phyloP scores from a whole-genome alignment of 2,797 vertebrate species.

The Crocodylus rhombifer region DNA sequence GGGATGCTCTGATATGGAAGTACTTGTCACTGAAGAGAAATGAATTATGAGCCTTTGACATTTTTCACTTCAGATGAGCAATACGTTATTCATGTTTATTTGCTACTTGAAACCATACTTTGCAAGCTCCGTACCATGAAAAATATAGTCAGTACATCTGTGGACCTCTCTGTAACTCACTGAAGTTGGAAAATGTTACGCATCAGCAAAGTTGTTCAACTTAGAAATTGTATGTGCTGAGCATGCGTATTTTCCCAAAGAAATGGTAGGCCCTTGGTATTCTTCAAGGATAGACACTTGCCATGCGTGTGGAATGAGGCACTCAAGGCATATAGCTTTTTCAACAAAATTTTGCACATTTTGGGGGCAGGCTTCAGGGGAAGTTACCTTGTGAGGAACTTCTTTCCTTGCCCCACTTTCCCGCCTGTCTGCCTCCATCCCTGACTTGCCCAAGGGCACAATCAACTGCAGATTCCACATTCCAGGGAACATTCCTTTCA shows the following conservation, averaged over 20 bases:
- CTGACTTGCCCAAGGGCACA: neutral
- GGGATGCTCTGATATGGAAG: neutral
- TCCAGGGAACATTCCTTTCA: neutral
- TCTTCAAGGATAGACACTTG: neutral
- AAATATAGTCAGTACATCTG: neutral
- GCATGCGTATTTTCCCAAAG: neutral
- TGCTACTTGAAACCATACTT: neutral
- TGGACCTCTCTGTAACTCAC: neutral
- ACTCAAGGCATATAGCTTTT: neutral
- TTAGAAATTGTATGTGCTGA: neutral
- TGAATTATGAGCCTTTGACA: neutral
- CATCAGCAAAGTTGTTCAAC: neutral
- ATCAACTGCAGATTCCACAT: neutral
- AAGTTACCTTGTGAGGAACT: neutral
- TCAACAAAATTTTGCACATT: neutral
- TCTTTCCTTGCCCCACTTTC: neutral
- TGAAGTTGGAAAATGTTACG: neutral
- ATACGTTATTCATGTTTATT: neutral
- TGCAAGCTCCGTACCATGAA: neutral
- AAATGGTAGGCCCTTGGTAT: neutral
- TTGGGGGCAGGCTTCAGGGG: neutral
- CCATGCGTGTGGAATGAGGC: neutral
- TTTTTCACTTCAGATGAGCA: neutral
- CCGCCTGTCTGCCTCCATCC: neutral
- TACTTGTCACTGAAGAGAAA: neutral